phyloP scores from a whole-genome alignment of 2,888 invertebrate species.

The Colostygia pectinataria region DNA sequence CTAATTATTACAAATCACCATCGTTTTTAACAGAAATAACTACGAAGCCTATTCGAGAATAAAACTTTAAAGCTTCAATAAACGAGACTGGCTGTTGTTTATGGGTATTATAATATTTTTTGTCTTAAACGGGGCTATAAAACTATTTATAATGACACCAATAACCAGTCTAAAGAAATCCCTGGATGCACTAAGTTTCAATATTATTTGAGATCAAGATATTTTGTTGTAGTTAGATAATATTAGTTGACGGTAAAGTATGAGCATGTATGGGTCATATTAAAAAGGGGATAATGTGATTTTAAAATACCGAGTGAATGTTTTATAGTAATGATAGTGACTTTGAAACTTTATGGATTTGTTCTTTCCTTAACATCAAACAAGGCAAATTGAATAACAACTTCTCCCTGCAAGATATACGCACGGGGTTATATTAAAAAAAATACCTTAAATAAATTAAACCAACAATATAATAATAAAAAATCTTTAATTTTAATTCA shows the following conservation, averaged over 20 bases:
- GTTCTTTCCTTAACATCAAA: too few relatives aligned
- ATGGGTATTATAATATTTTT: slow-evolving; percentile 68
- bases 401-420: too few relatives aligned
- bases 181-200: background rate
- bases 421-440: too few relatives aligned
- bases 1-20: slow-evolving; percentile 74
- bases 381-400: too few relatives aligned
- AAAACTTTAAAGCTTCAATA: slow-evolving; percentile 66
- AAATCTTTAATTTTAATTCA: slow-evolving; percentile 22
- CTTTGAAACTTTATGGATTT: background rate
- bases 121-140: slow-evolving; percentile 57
- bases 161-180: slow-evolving; percentile 40
- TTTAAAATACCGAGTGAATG: slow-evolving; percentile 21
- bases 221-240: slow-evolving; percentile 31
- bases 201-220: slow-evolving; percentile 30
- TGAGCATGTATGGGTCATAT: slow-evolving; percentile 26
- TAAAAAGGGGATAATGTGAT: slow-evolving; percentile 25
- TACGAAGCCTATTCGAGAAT: slow-evolving; percentile 54
- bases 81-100: slow-evolving; percentile 66
- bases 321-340: slow-evolving; percentile 4
- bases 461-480: background rate
- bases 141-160: slow-evolving; percentile 52
- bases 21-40: slow-evolving; percentile 40
- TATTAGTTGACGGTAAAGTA: slow-evolving; percentile 30
- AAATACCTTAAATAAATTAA: too few relatives aligned